Evolutionary conservation across 2,888 invertebrate species (phyloP), one percentile per base, ranked within the genome.

Genomic region (Meteorus colon): DNA sequence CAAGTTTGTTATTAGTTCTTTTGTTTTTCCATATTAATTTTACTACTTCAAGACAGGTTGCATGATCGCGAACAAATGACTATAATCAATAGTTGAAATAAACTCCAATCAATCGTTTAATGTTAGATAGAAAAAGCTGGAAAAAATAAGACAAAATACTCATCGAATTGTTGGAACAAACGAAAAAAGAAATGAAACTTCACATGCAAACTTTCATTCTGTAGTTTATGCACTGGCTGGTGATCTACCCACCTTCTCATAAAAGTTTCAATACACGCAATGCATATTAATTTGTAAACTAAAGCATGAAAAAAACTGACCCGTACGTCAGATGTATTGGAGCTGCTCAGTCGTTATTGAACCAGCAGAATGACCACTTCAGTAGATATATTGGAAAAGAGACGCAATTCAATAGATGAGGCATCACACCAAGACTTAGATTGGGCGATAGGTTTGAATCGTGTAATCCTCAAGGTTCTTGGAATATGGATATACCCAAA

Each of bases 401-500:
- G 27, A 3, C n/a, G 37, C 10, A 19, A 34, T 37, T 37, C n/a
- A 34, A 19, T n/a, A n/a, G 34, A 16, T 14, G 19, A 24, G 4
- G 6, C 4, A 12, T 19, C 37, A 31, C 3, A 19, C 6, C 8
- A 65, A 65, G 51, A 45, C 27, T 34, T 51, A 10, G 66, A 73
- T 34, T 73, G 66, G 66, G 73, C 48, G 3, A 71, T 62, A 8
- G 24, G 34, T 2, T 16, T 59, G 24, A 73, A 73, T 48, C 73
- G 73, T 19, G 24, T 12, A 19, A n/a, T 55, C 14, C 31, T 73
- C 2, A 16, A 66, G 34, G n/a, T 73, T 4, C 12, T 31, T 1
- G 73, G 73, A 27, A 29, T 55, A 14, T 73, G 66, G 73, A 65
- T 51, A 8, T 51, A 73, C 8, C n/a, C 37, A 37, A 34, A 37